Evolutionary conservation across 2,797 vertebrate genomes (phyloP).

Genomic region (Anguilla anguilla): DNA sequence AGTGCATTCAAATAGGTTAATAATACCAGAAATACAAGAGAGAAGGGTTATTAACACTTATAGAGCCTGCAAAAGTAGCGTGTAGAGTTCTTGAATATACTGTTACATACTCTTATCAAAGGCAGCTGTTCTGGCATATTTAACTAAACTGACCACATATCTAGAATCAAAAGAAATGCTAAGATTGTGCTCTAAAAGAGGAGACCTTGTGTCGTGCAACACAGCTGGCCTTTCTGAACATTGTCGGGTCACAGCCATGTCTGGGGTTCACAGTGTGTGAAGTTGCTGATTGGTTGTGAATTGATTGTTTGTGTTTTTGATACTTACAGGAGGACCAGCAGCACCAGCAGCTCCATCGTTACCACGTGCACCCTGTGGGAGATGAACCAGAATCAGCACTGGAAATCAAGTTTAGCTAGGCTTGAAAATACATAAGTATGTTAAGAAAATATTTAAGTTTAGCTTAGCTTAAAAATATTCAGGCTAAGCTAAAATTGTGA

Average conservation of each 20-base stretch:
- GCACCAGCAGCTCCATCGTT: slow-evolving; percentile 91
- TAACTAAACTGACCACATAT: neutral
- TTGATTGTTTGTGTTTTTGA: neutral
- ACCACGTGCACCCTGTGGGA: slow-evolving; percentile 88
- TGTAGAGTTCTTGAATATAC: too few relatives aligned
- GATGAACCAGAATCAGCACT: slow-evolving; percentile 25
- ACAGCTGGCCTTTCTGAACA: neutral
- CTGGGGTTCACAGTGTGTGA: neutral
- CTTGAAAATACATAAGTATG: too few relatives aligned
- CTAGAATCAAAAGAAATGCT: neutral
- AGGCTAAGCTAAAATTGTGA: neutral
- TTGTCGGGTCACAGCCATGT: neutral
- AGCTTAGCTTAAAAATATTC: too few relatives aligned
- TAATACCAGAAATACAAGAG: neutral
- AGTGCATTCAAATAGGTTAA: neutral
- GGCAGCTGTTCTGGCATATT: neutral
- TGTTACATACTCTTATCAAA: neutral
- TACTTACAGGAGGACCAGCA: slow-evolving; percentile 91
- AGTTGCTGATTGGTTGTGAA: slow-evolving; percentile 11
- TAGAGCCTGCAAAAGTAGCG: too few relatives aligned
- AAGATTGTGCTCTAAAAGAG: neutral
- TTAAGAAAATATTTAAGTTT: too few relatives aligned
- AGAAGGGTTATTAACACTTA: neutral
- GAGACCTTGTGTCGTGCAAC: neutral
- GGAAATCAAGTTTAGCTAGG: neutral